Percentiles rank a stretch among this genome's conserved stretches.
These are phyloP conservation scores for Drosophila seguyi DNA, from an alignment of 1,140 invertebrate species.

Conservation along the genomic window DNA sequence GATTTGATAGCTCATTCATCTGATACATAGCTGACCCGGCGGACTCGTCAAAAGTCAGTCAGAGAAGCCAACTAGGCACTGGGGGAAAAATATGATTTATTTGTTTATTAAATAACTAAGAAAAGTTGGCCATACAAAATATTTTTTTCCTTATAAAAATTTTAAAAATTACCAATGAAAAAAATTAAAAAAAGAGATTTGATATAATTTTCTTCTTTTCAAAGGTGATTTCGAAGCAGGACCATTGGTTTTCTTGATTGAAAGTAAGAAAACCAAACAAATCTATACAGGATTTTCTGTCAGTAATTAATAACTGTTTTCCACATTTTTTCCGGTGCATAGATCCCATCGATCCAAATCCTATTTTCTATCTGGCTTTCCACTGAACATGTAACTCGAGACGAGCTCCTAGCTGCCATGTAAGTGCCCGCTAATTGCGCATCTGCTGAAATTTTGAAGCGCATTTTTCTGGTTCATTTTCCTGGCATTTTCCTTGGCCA, in stretches of 20 bases:
- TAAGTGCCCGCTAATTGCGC: slow-evolving; percentile 76
- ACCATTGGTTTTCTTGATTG: background rate
- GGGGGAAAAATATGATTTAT: background rate
- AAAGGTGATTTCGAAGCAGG: no score
- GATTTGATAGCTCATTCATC: slow-evolving; percentile 67
- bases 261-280: background rate
- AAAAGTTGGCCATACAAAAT: no score
- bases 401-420: slow-evolving; percentile 19
- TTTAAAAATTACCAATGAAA: no score
- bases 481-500: slow-evolving; percentile 21
- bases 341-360: slow-evolving; percentile 15
- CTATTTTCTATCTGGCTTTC: slow-evolving; percentile 7
- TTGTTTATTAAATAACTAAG: no score
- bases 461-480: slow-evolving; percentile 1
- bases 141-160: no score
- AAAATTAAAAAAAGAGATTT: background rate
- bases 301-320: no score
- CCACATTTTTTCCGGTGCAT: slow-evolving; percentile 4
- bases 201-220: no score
- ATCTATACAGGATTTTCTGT: background rate
- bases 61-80: slow-evolving; percentile 18
- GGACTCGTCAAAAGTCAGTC: slow-evolving; percentile 66
- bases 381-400: slow-evolving; percentile 53
- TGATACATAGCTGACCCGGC: slow-evolving; percentile 54
- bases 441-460: slow-evolving; percentile 63